These are phyloP conservation scores for Diaprepes abbreviatus DNA, from an alignment of 2,888 invertebrate genomes.

Conservation along the genomic window DNA sequence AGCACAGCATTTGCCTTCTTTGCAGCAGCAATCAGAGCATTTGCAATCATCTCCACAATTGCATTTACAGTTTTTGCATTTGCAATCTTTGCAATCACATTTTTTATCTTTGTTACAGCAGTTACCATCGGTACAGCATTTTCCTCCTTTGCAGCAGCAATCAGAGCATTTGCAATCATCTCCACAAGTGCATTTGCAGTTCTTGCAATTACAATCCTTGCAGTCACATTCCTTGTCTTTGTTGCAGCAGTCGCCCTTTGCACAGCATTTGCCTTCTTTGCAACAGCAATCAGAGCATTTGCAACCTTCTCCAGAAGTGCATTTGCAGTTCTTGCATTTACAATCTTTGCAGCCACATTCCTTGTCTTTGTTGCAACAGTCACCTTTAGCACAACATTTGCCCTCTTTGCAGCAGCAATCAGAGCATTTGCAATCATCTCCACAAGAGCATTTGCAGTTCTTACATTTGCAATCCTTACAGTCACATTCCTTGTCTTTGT, in stretches of 20 bases:
- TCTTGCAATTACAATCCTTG: background rate
- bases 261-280: slow-evolving; percentile 7
- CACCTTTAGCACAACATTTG: background rate
- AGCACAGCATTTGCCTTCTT: background rate
- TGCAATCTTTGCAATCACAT: slow-evolving; percentile 6
- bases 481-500: background rate
- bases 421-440: background rate
- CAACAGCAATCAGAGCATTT: background rate
- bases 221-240: background rate
- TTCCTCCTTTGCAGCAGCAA: background rate
- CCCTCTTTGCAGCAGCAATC: background rate
- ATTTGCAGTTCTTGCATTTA: background rate
- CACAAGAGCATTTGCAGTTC: background rate
- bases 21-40: slow-evolving; percentile 8
- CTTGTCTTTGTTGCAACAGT: background rate
- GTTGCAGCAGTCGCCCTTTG: background rate
- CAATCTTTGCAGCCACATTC: background rate
- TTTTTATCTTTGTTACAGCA: background rate
- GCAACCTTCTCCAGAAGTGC: too few relatives aligned
- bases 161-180: background rate
- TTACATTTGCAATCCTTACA: background rate
- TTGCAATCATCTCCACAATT: too few relatives aligned
- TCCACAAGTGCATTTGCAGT: too few relatives aligned
- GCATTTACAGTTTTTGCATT: background rate
- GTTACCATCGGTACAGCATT: background rate